phyloP scores from a whole-genome alignment of 1,140 invertebrate species.

The Eciton burchellii region DNA sequence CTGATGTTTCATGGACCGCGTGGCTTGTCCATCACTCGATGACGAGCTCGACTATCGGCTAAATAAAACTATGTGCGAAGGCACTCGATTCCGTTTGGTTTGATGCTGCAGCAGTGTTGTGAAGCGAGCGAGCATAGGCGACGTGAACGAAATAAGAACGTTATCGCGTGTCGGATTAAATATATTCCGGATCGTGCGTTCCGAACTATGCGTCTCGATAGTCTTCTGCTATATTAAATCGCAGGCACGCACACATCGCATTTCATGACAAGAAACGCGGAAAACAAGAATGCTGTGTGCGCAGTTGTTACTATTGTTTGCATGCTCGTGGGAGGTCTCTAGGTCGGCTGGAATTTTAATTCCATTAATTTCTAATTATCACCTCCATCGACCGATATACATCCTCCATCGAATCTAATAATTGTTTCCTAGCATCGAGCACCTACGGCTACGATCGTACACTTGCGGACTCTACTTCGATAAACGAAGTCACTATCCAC shows the following conservation, averaged over 20 bases:
- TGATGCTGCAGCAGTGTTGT: not conserved
- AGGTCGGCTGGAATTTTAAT: not conserved
- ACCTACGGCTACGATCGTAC: not conserved
- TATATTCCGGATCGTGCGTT: not conserved
- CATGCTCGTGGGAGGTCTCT: not conserved
- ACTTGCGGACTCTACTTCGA: not conserved
- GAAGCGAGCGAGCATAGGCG: not conserved
- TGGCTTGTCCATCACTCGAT: not conserved
- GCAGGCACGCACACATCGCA: conserved; percentile 11
- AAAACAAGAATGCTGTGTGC: not conserved
- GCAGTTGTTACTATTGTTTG: not conserved
- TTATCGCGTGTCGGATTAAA: not conserved
- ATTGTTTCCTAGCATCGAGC: not conserved
- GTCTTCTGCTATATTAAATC: conserved; percentile 14
- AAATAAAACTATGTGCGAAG: conserved; percentile 26
- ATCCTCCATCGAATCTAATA: not conserved
- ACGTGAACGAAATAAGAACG: not conserved
- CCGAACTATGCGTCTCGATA: conserved; percentile 19
- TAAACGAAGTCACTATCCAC: no score
- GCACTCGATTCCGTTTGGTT: not conserved
- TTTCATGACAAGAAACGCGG: conserved; percentile 1
- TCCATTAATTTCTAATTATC: not conserved
- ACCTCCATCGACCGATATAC: not conserved
- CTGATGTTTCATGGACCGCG: conserved; percentile 30
- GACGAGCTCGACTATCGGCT: conserved; percentile 3